Percentiles rank a stretch among this genome's conserved stretches.
phyloP scores from a whole-genome alignment of 2,888 invertebrate species.

The Amaurobius ferox region DNA sequence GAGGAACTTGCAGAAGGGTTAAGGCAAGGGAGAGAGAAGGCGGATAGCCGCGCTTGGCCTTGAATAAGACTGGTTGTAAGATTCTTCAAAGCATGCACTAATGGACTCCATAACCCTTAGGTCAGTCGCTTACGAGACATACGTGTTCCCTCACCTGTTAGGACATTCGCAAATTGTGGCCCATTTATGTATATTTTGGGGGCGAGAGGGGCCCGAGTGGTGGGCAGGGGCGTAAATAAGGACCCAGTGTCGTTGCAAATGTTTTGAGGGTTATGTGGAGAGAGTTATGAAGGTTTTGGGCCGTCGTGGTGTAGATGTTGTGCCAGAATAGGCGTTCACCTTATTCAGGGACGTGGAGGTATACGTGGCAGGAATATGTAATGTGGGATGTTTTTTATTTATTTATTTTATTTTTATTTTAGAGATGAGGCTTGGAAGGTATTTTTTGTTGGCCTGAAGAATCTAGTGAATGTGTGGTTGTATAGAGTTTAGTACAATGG shows the following conservation, averaged over 20 bases:
- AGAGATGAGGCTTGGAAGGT: not conserved
- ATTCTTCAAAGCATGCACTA: slow-evolving; percentile 23
- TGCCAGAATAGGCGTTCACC: slow-evolving; percentile 28
- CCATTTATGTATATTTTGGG: not conserved
- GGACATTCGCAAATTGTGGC: slow-evolving; percentile 40
- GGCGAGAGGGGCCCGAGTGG: not conserved
- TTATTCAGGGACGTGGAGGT: not conserved
- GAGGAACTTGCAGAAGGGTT: slow-evolving; percentile 7
- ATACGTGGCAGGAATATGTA: slow-evolving; percentile 27
- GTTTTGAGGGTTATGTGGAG: not conserved
- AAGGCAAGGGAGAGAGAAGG: slow-evolving; percentile 7
- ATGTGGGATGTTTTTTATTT: slow-evolving; percentile 13
- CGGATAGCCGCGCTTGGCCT: slow-evolving; percentile 47
- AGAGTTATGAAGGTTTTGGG: not conserved
- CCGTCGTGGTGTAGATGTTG: not conserved
- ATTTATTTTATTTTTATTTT: too few species aligned
- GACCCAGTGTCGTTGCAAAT: not conserved
- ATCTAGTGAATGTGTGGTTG: too few species aligned
- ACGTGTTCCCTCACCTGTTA: not conserved
- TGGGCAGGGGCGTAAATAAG: not conserved
- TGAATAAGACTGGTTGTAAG: slow-evolving; percentile 38
- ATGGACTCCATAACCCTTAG: slow-evolving; percentile 64
- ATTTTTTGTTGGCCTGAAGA: too few species aligned
- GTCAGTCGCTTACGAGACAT: not conserved
- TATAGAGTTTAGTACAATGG: too few species aligned